Percentiles rank a stretch among this genome's conserved stretches.
Evolutionary conservation across 1,140 invertebrate species (phyloP).

Genomic region (Macrosteles quadrilineatus): DNA sequence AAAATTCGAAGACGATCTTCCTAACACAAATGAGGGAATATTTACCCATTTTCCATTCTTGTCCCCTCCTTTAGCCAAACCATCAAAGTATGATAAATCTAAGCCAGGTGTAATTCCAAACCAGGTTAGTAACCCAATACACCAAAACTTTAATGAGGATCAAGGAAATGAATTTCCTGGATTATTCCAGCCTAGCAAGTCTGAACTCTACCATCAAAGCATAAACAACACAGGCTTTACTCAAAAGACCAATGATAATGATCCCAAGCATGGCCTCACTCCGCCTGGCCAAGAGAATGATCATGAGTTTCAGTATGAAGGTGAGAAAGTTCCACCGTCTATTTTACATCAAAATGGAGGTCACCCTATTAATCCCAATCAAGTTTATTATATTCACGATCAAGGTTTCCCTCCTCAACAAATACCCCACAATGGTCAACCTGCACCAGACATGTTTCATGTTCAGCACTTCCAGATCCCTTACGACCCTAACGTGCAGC

Average conservation of each 20-base stretch:
- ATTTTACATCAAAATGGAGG: no score
- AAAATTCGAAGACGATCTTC: slow-evolving; percentile 24
- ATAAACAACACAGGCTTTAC: not conserved
- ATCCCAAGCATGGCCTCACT: not conserved
- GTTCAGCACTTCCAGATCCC: slow-evolving; percentile 24
- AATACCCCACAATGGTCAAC: not conserved
- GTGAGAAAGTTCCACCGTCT: not conserved
- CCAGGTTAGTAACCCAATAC: not conserved
- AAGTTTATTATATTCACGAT: slow-evolving; percentile 21
- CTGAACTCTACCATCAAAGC: not conserved
- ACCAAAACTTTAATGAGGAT: slow-evolving; percentile 5
- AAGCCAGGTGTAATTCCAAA: not conserved
- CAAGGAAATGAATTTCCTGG: slow-evolving; percentile 1
- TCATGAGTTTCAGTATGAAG: slow-evolving; percentile 13
- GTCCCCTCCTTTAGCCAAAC: not conserved
- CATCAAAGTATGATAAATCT: slow-evolving; percentile 17
- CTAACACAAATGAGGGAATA: slow-evolving; percentile 18
- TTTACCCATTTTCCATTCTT: slow-evolving; percentile 19
- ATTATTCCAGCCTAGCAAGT: not conserved
- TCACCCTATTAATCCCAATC: slow-evolving; percentile 5
- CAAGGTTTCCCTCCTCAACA: not conserved
- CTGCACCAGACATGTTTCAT: slow-evolving; percentile 12
- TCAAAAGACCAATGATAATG: not conserved
- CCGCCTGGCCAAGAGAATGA: not conserved
- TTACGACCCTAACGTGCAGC: not conserved